These are phyloP conservation scores for Leptinotarsa juncta DNA, from an alignment of 2,888 invertebrate genomes.

Conservation along the genomic window DNA sequence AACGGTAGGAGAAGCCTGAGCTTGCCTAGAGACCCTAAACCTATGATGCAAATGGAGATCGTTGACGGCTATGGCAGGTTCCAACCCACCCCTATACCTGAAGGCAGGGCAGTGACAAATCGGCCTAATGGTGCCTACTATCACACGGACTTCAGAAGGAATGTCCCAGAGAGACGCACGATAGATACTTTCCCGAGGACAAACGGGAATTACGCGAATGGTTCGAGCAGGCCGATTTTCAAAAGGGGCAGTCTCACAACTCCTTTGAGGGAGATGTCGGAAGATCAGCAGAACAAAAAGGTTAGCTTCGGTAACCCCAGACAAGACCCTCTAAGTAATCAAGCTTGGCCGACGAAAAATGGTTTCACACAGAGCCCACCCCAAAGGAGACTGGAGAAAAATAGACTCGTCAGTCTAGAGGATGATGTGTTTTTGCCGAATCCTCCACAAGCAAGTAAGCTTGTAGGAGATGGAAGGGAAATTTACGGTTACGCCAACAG, in stretches of 20 bases:
- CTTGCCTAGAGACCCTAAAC: slow-evolving; percentile 56
- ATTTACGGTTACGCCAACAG: slow-evolving; percentile 41
- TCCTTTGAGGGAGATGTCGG: slow-evolving; percentile 52
- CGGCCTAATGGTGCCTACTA: slow-evolving; percentile 33
- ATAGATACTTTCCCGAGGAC: slow-evolving; percentile 45
- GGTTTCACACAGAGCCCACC: slow-evolving; percentile 64
- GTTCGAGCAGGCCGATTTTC: slow-evolving; percentile 65
- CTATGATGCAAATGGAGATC: slow-evolving; percentile 23
- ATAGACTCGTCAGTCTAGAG: slow-evolving; percentile 48
- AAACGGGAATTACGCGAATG: slow-evolving; percentile 42
- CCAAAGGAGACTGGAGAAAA: slow-evolving; percentile 57
- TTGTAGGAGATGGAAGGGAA: slow-evolving; percentile 34
- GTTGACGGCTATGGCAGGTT: slow-evolving; percentile 35
- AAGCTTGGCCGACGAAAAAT: slow-evolving; percentile 67
- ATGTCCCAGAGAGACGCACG: slow-evolving; percentile 54
- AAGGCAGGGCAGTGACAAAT: slow-evolving; percentile 48
- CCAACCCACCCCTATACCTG: slow-evolving; percentile 44
- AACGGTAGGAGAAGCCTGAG: slow-evolving; percentile 64
- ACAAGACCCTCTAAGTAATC: slow-evolving; percentile 38
- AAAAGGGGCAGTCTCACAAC: slow-evolving; percentile 68
- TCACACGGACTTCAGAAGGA: slow-evolving; percentile 50
- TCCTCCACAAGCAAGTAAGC: slow-evolving; percentile 32
- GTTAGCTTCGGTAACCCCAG: slow-evolving; percentile 66
- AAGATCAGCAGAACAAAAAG: slow-evolving; percentile 65
- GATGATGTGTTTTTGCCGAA: slow-evolving; percentile 62